Conservation (phyloP, 2,113 vertebrate species). For the Onychostruthus taczanowskii region DNA sequence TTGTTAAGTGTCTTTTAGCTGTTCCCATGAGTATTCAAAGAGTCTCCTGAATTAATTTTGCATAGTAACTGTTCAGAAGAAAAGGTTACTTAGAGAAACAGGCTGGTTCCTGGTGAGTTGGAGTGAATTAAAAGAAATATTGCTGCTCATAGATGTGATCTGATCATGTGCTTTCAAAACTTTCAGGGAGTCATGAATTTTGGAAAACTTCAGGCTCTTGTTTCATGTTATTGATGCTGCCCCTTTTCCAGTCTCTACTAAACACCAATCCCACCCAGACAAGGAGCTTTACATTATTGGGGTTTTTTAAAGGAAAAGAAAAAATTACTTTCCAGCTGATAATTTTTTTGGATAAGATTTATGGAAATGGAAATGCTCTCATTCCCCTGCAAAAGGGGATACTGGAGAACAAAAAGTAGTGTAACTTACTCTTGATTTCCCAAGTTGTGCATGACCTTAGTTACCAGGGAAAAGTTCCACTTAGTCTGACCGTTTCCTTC, state of each 20-base stretch:
- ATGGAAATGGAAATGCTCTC: not conserved
- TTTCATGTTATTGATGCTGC: not conserved
- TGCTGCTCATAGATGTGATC: not conserved
- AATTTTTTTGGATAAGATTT: not conserved
- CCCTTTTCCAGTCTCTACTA: not conserved
- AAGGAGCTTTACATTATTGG: not conserved
- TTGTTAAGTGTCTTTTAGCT: not conserved
- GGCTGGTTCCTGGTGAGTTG: not conserved
- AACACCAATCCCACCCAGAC: not conserved
- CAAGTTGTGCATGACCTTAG: not conserved
- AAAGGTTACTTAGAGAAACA: not conserved
- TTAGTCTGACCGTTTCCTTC: not conserved
- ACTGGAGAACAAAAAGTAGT: not conserved
- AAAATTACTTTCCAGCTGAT: not conserved
- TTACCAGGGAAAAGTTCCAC: slow-evolving; percentile 9
- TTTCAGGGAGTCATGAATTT: not conserved
- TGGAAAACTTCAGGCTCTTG: not conserved
- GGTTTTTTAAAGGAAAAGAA: not conserved
- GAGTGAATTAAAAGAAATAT: not conserved
- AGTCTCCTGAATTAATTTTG: not conserved
- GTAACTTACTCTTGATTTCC: not conserved
- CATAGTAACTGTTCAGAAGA: not conserved
- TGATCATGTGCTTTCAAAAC: not conserved
- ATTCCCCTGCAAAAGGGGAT: not conserved
- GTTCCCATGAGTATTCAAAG: not conserved